Evolutionary conservation across 2,797 vertebrate species (phyloP).

Genomic region (Pipistrellus pygmaeus): DNA sequence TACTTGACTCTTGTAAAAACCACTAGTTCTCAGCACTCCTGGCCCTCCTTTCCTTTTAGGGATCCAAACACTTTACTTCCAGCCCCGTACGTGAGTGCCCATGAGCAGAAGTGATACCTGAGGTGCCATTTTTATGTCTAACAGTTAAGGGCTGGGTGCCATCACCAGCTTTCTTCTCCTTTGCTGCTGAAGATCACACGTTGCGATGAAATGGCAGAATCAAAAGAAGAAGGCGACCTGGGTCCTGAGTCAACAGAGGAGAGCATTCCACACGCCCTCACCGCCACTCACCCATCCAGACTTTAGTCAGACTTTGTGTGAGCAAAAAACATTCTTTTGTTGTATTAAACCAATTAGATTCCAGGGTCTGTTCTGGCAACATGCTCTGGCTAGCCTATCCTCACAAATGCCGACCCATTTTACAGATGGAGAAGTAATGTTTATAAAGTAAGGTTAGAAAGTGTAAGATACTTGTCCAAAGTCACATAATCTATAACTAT

Average conservation of each 20-base stretch:
- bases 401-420: neutral
- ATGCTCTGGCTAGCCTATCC: neutral
- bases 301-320: neutral
- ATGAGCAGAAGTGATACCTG: neutral
- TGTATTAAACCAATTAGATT: neutral
- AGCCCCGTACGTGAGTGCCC: rapidly evolving
- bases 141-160: neutral
- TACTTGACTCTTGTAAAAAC: neutral
- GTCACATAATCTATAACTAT: neutral
- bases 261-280: neutral
- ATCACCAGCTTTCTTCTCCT: neutral
- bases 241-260: neutral
- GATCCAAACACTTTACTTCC: neutral
- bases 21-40: neutral
- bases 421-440: neutral
- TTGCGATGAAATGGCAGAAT: no score
- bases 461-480: neutral
- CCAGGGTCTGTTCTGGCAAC: neutral
- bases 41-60: neutral
- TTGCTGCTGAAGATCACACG: neutral
- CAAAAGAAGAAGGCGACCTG: neutral
- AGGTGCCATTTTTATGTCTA: neutral
- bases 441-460: neutral
- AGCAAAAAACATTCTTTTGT: neutral
- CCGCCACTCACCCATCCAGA: neutral